These are phyloP conservation scores for Doris montereyensis DNA, from an alignment of 2,888 invertebrate species.

Conservation along the genomic window DNA sequence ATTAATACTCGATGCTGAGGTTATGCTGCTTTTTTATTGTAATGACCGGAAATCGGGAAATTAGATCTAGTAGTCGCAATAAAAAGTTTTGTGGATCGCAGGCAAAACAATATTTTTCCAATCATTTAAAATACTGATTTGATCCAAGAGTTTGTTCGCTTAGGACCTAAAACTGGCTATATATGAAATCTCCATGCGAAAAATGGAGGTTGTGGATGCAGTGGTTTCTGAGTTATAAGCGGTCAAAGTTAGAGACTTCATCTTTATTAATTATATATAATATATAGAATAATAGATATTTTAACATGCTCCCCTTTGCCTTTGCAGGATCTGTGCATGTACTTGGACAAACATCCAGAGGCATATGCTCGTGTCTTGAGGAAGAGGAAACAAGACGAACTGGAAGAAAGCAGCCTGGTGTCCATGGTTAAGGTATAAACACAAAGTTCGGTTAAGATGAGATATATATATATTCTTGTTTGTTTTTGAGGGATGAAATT, in stretches of 20 bases:
- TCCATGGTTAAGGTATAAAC: conserved; percentile 61
- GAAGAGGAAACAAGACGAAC: conserved; percentile 61
- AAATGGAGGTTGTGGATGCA: no score
- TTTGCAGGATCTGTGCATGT: conserved; percentile 56
- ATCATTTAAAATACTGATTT: neutral
- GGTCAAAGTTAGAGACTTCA: no score
- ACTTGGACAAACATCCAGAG: conserved; percentile 59
- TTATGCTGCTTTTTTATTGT: no score
- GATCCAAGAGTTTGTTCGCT: no score
- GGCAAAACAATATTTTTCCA: no score
- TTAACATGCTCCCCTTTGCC: neutral
- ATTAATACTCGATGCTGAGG: no score
- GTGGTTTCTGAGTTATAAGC: no score
- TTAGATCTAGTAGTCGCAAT: no score
- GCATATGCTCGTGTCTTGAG: conserved; percentile 53
- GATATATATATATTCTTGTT: no score
- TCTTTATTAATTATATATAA: neutral
- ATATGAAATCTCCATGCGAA: neutral
- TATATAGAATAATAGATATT: neutral
- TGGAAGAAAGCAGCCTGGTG: conserved; percentile 58
- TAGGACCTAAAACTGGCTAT: neutral
- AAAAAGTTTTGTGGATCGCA: no score
- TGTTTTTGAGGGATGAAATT: neutral
- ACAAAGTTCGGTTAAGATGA: no score
- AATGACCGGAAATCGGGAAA: no score